A percentile compares a stretch with the other conserved stretches of the same genome.
Conservation (phyloP, 2,888 invertebrate species). For the Cephus spinipes region DNA sequence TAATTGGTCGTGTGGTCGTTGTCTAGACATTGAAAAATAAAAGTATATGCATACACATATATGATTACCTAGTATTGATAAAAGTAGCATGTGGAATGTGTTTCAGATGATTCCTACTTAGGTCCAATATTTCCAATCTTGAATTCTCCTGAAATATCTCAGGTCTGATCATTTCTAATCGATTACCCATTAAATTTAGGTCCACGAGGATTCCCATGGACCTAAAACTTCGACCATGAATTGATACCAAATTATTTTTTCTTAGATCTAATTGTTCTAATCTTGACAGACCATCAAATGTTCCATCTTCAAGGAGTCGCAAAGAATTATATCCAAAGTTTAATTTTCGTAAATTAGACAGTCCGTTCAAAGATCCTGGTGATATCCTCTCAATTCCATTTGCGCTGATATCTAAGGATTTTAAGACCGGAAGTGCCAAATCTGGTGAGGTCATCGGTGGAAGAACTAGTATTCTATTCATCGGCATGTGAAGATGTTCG, state of each 20-base stretch:
- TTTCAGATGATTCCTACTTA: constrained; percentile 81
- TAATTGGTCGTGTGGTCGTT: neutral
- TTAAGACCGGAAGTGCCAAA: constrained; percentile 78
- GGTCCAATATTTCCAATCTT: constrained; percentile 75
- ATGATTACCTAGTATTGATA: constrained; percentile 66
- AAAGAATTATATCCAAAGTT: constrained; percentile 81
- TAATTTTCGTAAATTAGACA: constrained; percentile 77
- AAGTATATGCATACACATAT: neutral
- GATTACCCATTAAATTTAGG: constrained; percentile 82
- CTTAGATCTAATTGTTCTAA: constrained; percentile 81
- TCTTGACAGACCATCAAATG: constrained; percentile 77
- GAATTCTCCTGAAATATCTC: constrained; percentile 76
- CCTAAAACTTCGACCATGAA: constrained; percentile 76
- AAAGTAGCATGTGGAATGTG: constrained; percentile 76
- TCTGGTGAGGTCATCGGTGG: constrained; percentile 76
- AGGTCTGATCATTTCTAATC: constrained; percentile 77
- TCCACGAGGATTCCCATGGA: constrained; percentile 75
- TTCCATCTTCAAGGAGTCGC: constrained; percentile 75
- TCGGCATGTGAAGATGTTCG: constrained; percentile 79
- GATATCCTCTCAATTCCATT: constrained; percentile 81
- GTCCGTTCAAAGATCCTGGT: constrained; percentile 73
- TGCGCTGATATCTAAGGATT: constrained; percentile 80
- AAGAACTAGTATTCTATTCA: constrained; percentile 77
- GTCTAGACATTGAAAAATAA: neutral
- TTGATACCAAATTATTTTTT: constrained; percentile 78